phyloP scores from a whole-genome alignment of 2,113 vertebrate genomes.

The Cyphomyrus discorhynchus region DNA sequence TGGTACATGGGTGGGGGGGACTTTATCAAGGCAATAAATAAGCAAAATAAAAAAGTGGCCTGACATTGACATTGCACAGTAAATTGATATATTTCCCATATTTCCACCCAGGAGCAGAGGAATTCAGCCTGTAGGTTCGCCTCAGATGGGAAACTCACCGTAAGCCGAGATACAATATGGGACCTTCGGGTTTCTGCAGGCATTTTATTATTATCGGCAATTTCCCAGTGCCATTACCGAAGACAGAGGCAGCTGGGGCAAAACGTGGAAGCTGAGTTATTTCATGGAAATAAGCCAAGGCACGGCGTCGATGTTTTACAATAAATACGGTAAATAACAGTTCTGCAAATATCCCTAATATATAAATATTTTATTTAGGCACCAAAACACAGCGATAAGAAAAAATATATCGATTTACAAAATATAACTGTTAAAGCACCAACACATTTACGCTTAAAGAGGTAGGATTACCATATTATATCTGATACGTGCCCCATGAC shows the following conservation, averaged over 20 bases:
- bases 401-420: conserved; percentile 51
- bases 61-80: neutral
- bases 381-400: conserved; percentile 61
- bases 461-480: conserved; percentile 27
- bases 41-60: neutral
- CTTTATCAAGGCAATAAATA: conserved; percentile 1
- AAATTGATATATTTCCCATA: conserved; percentile 4
- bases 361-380: conserved; percentile 59
- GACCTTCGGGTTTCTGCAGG: neutral
- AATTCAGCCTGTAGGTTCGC: neutral
- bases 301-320: conserved; percentile 46
- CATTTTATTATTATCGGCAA: conserved; percentile 1
- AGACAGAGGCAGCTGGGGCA: neutral
- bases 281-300: conserved; percentile 56
- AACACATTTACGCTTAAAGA: conserved; percentile 25
- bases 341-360: conserved; percentile 32
- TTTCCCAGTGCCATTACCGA: neutral
- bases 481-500: conserved; percentile 26
- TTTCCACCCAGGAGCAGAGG: neutral
- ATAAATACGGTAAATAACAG: conserved; percentile 37
- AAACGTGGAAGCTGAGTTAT: conserved; percentile 27
- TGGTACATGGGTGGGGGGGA: neutral
- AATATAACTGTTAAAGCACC: conserved; percentile 70
- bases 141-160: neutral
- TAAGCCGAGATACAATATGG: neutral